These are phyloP conservation scores for Antrozous pallidus DNA, from an alignment of 2,797 vertebrate species.

Conservation along the genomic window DNA sequence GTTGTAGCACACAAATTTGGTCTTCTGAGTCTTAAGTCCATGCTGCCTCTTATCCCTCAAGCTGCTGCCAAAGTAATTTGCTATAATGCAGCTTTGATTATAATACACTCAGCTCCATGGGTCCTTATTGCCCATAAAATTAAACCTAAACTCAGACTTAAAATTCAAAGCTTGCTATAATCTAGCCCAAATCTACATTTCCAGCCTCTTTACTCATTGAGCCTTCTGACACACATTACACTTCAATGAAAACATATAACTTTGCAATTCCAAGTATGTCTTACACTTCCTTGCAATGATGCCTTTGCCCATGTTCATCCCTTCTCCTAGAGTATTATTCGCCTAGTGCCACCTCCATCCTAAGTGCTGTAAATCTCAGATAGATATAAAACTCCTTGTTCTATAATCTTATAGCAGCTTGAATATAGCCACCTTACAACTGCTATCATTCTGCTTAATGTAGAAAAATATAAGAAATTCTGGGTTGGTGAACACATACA, in stretches of 20 bases:
- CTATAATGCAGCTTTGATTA: conserved; percentile 3
- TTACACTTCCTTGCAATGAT: not conserved
- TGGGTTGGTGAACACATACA: not conserved
- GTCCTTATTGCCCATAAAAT: conserved; percentile 59
- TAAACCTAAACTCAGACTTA: conserved; percentile 42
- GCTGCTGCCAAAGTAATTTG: conserved; percentile 4
- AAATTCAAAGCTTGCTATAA: conserved; percentile 37
- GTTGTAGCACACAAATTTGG: not conserved
- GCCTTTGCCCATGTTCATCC: not conserved
- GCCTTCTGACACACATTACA: not conserved
- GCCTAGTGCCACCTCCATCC: not conserved
- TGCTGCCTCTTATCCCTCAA: not conserved
- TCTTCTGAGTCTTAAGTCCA: not conserved
- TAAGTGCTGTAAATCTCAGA: not conserved
- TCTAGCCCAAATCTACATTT: conserved; percentile 32
- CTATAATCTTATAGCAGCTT: not conserved
- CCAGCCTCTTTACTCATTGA: conserved; percentile 19
- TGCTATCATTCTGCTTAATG: not conserved
- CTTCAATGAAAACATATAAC: conserved; percentile 40
- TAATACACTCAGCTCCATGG: conserved; percentile 35
- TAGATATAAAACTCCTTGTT: not conserved
- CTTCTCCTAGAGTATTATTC: not conserved
- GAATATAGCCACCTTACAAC: not conserved
- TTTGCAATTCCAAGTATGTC: not conserved
- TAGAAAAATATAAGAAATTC: not conserved